Evolutionary conservation across 2,888 invertebrate genomes (phyloP).

Genomic region (Pseudococcus jackbeardsleyi): DNA sequence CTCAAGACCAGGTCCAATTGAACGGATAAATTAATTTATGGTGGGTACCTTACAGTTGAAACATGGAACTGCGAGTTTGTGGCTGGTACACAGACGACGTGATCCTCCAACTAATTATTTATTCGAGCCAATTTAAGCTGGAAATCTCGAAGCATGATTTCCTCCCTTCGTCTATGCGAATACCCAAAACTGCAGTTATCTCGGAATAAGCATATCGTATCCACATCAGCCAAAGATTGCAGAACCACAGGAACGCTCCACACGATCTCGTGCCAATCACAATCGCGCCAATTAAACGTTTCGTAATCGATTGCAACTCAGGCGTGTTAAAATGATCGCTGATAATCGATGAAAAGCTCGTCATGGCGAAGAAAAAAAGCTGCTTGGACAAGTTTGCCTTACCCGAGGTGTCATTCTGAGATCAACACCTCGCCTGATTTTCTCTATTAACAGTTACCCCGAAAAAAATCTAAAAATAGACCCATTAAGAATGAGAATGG

Average conservation of each 20-base stretch:
- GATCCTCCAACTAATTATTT: neutral
- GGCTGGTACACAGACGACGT: neutral
- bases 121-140: conserved; percentile 10
- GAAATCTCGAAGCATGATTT: neutral
- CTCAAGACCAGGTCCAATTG: neutral
- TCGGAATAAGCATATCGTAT: neutral
- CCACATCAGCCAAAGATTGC: conserved; percentile 1
- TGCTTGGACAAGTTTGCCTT: neutral
- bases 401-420: neutral
- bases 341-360: conserved; percentile 7
- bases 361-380: neutral
- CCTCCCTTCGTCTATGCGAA: neutral
- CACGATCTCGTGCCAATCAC: conserved; percentile 41
- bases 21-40: conserved; percentile 13
- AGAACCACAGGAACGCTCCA: neutral
- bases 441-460: neutral
- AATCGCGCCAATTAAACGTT: conserved; percentile 26
- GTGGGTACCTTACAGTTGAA: neutral
- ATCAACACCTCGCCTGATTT: neutral
- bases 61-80: neutral
- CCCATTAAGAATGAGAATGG: conserved; percentile 8
- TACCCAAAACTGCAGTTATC: neutral
- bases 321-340: neutral
- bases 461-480: neutral
- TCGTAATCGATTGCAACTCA: neutral